Conservation (phyloP, 2,113 vertebrate genomes). For the Archilochus colubris region DNA sequence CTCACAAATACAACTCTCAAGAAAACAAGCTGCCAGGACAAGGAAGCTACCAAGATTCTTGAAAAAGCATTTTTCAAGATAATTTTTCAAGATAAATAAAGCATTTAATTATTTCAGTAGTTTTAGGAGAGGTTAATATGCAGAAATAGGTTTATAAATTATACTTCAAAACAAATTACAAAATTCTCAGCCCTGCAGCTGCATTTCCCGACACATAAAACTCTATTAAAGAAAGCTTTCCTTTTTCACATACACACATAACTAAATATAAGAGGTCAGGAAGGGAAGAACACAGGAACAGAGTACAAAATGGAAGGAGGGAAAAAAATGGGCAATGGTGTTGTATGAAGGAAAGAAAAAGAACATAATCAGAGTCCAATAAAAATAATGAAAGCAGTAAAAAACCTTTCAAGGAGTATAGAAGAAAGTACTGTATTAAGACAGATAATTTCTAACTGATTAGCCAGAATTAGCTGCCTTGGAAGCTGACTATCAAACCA, state of each 20-base stretch:
- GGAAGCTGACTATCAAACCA: not conserved
- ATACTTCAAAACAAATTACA: not conserved
- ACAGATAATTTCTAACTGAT: not conserved
- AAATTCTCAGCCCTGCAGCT: not conserved
- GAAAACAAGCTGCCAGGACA: not conserved
- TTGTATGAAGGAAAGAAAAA: not conserved
- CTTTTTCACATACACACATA: not conserved
- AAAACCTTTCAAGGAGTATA: not conserved
- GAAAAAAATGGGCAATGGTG: not conserved
- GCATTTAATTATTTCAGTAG: not conserved
- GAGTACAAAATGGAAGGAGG: not conserved
- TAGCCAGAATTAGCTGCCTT: not conserved
- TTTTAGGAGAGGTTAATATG: not conserved
- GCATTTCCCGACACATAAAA: not conserved
- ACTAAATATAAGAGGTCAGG: not conserved
- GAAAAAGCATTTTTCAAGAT: too few relatives aligned
- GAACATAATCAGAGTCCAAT: not conserved
- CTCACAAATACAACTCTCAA: not conserved
- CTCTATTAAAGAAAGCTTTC: not conserved
- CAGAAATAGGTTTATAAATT: not conserved
- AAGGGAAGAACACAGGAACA: not conserved
- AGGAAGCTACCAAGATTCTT: not conserved
- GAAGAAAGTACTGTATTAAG: not conserved
- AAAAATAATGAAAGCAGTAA: not conserved
- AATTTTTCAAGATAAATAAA: too few relatives aligned